Evolutionary conservation across 2,113 vertebrate species (phyloP).

Genomic region (Lutjanus erythropterus): DNA sequence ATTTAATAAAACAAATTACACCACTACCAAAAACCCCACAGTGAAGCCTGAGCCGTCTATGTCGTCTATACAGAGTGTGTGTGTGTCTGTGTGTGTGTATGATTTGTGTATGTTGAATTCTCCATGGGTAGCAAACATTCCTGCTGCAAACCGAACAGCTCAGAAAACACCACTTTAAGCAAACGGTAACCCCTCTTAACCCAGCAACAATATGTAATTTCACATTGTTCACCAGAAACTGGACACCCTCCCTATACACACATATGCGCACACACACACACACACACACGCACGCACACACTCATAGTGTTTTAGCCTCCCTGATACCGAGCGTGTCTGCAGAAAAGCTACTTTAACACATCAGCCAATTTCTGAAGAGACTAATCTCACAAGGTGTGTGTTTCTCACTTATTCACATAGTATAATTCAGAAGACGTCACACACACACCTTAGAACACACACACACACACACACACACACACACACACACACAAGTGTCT

Average conservation of each 20-base stretch:
- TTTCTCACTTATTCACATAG: constrained; percentile 57
- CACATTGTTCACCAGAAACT: constrained; percentile 54
- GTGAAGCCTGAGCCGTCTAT: constrained; percentile 31
- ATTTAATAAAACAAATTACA: constrained; percentile 72
- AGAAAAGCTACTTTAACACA: constrained; percentile 56
- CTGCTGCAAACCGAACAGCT: constrained; percentile 44
- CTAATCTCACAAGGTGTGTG: constrained; percentile 67
- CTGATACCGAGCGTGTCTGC: constrained; percentile 14
- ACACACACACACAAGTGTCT: not conserved
- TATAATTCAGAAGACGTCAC: constrained; percentile 28
- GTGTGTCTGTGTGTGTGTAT: constrained; percentile 31
- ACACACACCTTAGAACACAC: constrained; percentile 24
- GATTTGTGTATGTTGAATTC: constrained; percentile 24
- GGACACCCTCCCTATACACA: constrained; percentile 32
- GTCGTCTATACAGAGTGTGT: not conserved
- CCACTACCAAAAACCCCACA: constrained; percentile 24
- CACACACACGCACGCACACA: not conserved
- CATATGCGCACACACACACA: constrained; percentile 8
- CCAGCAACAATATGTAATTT: constrained; percentile 63
- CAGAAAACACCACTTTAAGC: constrained; percentile 62
- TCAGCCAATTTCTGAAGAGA: constrained; percentile 63
- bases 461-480: constrained; percentile 5
- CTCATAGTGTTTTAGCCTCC: constrained; percentile 29
- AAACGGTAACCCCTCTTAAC: constrained; percentile 70
- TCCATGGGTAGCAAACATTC: constrained; percentile 42